Evolutionary conservation across 2,888 invertebrate species (phyloP).

Genomic region (Apocheima hispidaria): DNA sequence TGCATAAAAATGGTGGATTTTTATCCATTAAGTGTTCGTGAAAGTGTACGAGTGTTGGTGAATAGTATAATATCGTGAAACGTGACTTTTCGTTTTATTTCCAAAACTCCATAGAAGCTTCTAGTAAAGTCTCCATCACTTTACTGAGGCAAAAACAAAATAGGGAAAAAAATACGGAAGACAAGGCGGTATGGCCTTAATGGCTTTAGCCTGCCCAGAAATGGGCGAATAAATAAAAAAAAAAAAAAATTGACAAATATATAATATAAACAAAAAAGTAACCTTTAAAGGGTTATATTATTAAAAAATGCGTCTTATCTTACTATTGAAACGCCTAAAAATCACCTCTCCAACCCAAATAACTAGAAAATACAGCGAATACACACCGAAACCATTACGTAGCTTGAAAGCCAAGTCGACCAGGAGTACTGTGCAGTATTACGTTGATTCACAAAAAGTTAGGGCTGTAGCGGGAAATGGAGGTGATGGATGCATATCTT

Average conservation of each 20-base stretch:
- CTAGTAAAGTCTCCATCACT: too few relatives aligned
- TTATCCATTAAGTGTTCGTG: too few relatives aligned
- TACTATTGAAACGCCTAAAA: conserved; percentile 38
- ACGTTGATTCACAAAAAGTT: conserved; percentile 90
- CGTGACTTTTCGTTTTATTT: too few relatives aligned
- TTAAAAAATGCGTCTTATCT: conserved; percentile 27
- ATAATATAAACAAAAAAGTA: conserved; percentile 9
- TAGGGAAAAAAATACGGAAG: too few relatives aligned
- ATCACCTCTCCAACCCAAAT: conserved; percentile 38
- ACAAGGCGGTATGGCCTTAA: too few relatives aligned
- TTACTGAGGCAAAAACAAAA: too few relatives aligned
- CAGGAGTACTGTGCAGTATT: conserved; percentile 81
- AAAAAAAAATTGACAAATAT: too few relatives aligned
- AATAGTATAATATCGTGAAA: too few relatives aligned
- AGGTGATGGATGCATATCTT: conserved; percentile 96
- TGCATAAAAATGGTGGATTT: too few relatives aligned
- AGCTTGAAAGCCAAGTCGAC: conserved; percentile 76
- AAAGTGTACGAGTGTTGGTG: too few relatives aligned
- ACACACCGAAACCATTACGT: conserved; percentile 68
- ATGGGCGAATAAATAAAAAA: not conserved
- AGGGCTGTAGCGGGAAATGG: conserved; percentile 93
- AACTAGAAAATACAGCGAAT: conserved; percentile 58
- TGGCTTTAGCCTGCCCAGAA: too few relatives aligned
- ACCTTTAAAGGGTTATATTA: not conserved
- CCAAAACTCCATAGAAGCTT: too few relatives aligned